Percentiles rank a stretch among this genome's conserved stretches.
phyloP scores from a whole-genome alignment of 2,113 vertebrate species.

The Octodon degus region DNA sequence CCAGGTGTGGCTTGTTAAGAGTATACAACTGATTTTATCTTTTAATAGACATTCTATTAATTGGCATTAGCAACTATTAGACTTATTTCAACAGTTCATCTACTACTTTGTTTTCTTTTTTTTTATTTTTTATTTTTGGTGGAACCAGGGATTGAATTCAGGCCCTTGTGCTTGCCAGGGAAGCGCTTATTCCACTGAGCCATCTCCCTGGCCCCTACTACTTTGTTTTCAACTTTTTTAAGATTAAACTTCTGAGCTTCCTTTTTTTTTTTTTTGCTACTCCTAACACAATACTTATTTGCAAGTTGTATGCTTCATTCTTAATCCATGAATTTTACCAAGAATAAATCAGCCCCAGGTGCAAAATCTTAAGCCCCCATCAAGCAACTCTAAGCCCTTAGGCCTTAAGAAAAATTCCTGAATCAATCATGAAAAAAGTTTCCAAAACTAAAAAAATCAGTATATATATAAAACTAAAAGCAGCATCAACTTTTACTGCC shows the following conservation, averaged over 20 bases:
- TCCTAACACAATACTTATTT: not conserved
- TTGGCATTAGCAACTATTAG: not conserved
- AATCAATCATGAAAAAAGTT: not conserved
- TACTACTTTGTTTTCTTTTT: not conserved
- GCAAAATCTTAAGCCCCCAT: not conserved
- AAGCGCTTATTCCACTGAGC: too few relatives aligned
- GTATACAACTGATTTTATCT: not conserved
- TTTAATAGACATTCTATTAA: not conserved
- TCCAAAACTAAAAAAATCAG: not conserved
- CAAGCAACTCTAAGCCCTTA: not conserved
- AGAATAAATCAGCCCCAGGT: not conserved
- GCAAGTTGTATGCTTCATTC: not conserved
- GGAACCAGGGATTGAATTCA: too few relatives aligned
- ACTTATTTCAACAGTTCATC: not conserved
- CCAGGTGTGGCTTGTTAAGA: not conserved
- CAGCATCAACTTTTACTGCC: not conserved
- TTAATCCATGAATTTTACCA: not conserved
- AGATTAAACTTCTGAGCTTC: not conserved
- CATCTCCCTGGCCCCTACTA: too few relatives aligned
- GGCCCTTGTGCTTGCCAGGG: too few relatives aligned
- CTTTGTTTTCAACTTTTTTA: not conserved
- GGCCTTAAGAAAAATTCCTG: not conserved
- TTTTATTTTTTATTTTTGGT: too few relatives aligned
- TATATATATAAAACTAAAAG: not conserved
- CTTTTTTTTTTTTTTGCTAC: not conserved